Base-by-base conservation (phyloP, 2,888 invertebrate species). In the Priocnemis perturbator region DNA sequence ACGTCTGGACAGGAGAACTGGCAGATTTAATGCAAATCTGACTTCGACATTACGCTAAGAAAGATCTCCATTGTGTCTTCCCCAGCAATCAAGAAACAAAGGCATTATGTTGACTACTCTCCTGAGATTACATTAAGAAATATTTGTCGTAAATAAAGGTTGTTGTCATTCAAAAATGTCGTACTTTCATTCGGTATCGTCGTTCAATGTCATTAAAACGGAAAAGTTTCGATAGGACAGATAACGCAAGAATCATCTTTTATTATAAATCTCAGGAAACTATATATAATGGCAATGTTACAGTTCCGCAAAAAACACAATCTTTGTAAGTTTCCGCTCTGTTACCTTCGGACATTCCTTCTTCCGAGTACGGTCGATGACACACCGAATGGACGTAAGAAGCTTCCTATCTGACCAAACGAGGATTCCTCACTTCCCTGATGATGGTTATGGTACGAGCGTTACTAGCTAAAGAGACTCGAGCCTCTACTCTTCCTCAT, bases 401-500 rank as follows among this genome's bases (percentile, higher is more conserved):
- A 30, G 19, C 47, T 21, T 48, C 50, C 68, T 74, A 69, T 72
- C 60, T 47, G 59, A 53, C 63, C 60, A 70, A 77, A 77, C 64
- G 77, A 77, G 69, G 53, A 68, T 58, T 23, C 23, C 23, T 23
- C 21, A 20, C 64, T 53, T 15, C 58, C 47, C 44, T 50, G 45
- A 52, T 30, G 75, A 70, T 44, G 70, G 69, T 69, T 76, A 68
- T 64, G 65, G 55, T 55, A n/a, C 21, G 26, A 21, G 60, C 57
- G 47, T 63, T 60, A 55, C 65, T 61, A 53, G 55, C 55, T 57
- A 53, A 64, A 67, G 56, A 55, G 56, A 45, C 17, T 20, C 30
- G 17, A 11, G 37, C 37, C 37, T 37, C 7, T 7, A 3, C 7
- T 26, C 26, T 26, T 64, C 55, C 67, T 47, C 64, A 57, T 67